Evolutionary conservation across 1,140 invertebrate species (phyloP).

Genomic region (Musca domestica): DNA sequence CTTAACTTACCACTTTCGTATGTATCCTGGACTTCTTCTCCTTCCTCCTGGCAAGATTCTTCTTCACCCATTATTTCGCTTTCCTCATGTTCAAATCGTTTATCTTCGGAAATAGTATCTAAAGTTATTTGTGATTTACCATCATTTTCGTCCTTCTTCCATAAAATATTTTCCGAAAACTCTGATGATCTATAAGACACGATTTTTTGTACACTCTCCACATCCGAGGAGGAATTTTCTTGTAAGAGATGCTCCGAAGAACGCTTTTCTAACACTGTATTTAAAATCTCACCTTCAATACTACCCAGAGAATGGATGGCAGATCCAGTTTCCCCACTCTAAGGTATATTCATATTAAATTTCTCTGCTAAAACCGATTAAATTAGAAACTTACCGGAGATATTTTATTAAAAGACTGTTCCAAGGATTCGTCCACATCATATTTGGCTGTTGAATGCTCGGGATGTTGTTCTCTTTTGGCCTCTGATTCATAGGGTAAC

Average conservation of each 20-base stretch:
- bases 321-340: not conserved
- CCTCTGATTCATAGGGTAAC: conserved; percentile 23
- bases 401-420: not conserved
- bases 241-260: too few species aligned
- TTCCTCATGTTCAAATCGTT: not conserved
- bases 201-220: too few species aligned
- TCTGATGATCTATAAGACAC: too few species aligned
- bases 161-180: too few species aligned
- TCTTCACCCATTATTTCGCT: not conserved
- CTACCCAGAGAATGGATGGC: too few species aligned
- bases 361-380: not conserved
- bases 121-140: too few species aligned
- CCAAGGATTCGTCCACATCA: not conserved
- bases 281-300: too few species aligned
- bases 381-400: not conserved
- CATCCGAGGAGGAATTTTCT: too few species aligned
- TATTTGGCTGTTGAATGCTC: conserved; percentile 23
- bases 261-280: too few species aligned
- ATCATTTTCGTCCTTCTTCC: too few species aligned
- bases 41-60: not conserved
- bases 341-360: not conserved
- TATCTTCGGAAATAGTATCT: too few species aligned
- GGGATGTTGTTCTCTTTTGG: conserved; percentile 23
- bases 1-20: not conserved
- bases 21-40: not conserved